phyloP scores from a whole-genome alignment of 2,797 vertebrate species.

The Danio albolineatus region DNA sequence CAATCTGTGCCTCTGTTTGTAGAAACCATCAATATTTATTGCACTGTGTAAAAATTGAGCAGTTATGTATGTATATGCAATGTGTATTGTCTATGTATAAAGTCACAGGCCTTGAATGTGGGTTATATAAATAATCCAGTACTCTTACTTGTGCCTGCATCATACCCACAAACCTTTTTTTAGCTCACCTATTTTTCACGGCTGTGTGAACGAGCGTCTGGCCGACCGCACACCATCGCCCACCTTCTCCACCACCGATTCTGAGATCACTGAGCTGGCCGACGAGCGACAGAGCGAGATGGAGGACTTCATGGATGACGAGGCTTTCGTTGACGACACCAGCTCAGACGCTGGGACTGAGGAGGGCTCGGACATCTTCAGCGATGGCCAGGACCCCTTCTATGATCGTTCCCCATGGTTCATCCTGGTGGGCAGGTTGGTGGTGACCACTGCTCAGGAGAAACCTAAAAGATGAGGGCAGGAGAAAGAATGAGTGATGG shows the following conservation, averaged over 20 bases:
- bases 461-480: slow-evolving; percentile 39
- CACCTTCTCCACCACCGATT: slow-evolving; percentile 98
- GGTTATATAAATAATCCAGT: slow-evolving; percentile 14
- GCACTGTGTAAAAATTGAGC: not conserved
- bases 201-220: slow-evolving; percentile 97
- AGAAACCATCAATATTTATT: not conserved
- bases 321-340: slow-evolving; percentile 97
- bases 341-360: slow-evolving; percentile 97
- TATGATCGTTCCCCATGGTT: slow-evolving; percentile 99
- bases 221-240: slow-evolving; percentile 98
- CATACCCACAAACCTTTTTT: slow-evolving; percentile 65
- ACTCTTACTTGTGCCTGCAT: slow-evolving; percentile 55
- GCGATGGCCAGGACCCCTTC: slow-evolving; percentile 98
- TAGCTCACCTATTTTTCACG: slow-evolving; percentile 99
- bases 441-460: slow-evolving; percentile 59
- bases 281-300: slow-evolving; percentile 98
- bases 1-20: not conserved
- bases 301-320: slow-evolving; percentile 95
- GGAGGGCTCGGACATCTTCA: slow-evolving; percentile 98
- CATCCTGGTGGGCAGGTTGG: slow-evolving; percentile 99
- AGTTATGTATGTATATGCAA: not conserved
- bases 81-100: not conserved
- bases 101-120: slow-evolving; percentile 1
- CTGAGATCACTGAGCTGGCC: slow-evolving; percentile 97
- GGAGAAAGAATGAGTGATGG: slow-evolving; percentile 58